phyloP scores from a whole-genome alignment of 2,888 invertebrate species.

The Pheosia tremula region DNA sequence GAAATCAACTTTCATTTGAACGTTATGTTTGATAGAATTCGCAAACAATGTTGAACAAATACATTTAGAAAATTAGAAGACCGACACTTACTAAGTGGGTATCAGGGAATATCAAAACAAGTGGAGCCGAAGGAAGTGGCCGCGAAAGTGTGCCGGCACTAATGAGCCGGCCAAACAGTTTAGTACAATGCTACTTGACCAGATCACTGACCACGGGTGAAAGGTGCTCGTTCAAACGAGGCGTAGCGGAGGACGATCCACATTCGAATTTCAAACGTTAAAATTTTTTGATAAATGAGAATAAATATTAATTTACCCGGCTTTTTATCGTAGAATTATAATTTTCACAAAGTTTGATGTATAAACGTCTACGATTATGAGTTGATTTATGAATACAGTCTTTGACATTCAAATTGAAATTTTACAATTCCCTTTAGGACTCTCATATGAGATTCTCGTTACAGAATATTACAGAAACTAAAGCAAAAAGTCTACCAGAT shows the following conservation, averaged over 20 bases:
- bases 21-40: neutral
- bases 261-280: neutral
- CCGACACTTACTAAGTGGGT: neutral
- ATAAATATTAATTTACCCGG: too few species aligned
- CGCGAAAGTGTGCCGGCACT: constrained; percentile 14
- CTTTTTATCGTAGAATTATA: too few species aligned
- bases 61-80: neutral
- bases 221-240: constrained; percentile 4
- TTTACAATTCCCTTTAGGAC: too few species aligned
- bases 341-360: too few species aligned
- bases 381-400: too few species aligned
- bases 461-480: constrained; percentile 31
- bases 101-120: constrained; percentile 6
- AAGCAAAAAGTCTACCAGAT: constrained; percentile 48
- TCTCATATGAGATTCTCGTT: too few species aligned
- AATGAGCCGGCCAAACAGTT: constrained; percentile 11
- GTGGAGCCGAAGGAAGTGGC: constrained; percentile 7
- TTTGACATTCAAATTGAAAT: too few species aligned
- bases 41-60: constrained; percentile 3
- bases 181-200: constrained; percentile 3
- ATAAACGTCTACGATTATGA: too few species aligned
- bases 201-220: constrained; percentile 5
- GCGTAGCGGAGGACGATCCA: neutral
- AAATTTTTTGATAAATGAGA: neutral
- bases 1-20: constrained; percentile 2